Conservation (phyloP, 2,888 invertebrate genomes). For the Iselma pallidipennis region DNA sequence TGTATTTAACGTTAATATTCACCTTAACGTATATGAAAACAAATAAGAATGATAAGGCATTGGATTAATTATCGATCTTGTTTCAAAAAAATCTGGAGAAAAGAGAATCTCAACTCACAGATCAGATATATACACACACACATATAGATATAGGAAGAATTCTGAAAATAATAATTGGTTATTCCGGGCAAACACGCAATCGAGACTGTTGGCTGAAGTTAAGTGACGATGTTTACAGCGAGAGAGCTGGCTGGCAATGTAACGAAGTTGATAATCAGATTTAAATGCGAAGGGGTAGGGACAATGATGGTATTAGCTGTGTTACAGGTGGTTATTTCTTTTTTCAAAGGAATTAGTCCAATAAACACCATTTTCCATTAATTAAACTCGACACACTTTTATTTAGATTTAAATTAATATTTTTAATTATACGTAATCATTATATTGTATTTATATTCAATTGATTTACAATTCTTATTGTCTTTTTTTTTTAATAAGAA, state of each 20-base stretch:
- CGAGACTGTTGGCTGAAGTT: constrained; percentile 10
- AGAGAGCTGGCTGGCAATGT: constrained; percentile 27
- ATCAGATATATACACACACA: neutral
- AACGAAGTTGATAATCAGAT: constrained; percentile 32
- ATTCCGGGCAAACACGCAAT: constrained; percentile 14
- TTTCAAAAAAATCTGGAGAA: constrained; percentile 4
- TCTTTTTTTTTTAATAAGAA: too few species aligned
- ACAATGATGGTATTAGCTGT: constrained; percentile 25
- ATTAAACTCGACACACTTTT: constrained; percentile 25
- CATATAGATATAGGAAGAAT: neutral
- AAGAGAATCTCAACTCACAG: neutral
- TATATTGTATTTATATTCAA: constrained; percentile 21
- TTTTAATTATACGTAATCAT: constrained; percentile 17
- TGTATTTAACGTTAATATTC: too few species aligned
- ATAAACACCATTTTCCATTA: constrained; percentile 26
- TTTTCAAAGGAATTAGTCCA: constrained; percentile 28
- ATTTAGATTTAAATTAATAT: constrained; percentile 20
- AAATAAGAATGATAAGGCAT: constrained; percentile 3
- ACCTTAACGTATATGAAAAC: too few species aligned
- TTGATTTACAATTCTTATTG: constrained; percentile 1
- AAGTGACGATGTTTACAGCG: constrained; percentile 28
- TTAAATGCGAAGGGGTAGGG: constrained; percentile 30
- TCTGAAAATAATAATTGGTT: constrained; percentile 9
- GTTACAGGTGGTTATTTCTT: constrained; percentile 34
- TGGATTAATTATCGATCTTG: constrained; percentile 13